phyloP scores from a whole-genome alignment of 2,113 vertebrate species.

The Oplegnathus fasciatus region DNA sequence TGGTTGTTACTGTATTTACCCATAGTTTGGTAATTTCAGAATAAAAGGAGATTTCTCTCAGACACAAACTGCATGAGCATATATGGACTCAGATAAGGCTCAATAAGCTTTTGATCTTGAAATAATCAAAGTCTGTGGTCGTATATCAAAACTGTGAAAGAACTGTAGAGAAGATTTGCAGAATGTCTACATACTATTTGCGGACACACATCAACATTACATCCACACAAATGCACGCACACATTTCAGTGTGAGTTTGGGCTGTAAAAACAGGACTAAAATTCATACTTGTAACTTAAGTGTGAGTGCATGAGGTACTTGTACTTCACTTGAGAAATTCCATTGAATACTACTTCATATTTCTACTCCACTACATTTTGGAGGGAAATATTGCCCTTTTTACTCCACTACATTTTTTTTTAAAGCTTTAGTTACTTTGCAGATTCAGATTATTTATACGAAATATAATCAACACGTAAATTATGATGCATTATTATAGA shows the following conservation, averaged over 20 bases:
- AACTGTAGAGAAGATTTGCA: too few species aligned
- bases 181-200: background rate
- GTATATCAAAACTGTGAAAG: background rate
- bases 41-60: background rate
- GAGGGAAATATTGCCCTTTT: too few species aligned
- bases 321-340: too few species aligned
- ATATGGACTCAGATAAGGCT: background rate
- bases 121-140: constrained; percentile 1
- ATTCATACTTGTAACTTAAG: too few species aligned
- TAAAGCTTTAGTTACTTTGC: too few species aligned
- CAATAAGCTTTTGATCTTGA: background rate
- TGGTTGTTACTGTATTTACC: background rate
- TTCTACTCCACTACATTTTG: too few species aligned
- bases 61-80: background rate
- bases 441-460: too few species aligned
- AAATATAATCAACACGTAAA: background rate
- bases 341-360: background rate
- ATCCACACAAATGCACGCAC: background rate
- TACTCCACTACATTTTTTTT: too few species aligned
- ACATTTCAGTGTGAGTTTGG: background rate
- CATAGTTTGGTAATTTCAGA: background rate
- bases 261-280: too few species aligned
- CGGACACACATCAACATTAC: background rate
- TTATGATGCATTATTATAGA: background rate
- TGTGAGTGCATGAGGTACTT: background rate